Conservation (phyloP, 2,113 vertebrate species). For the Carassius carassius region DNA sequence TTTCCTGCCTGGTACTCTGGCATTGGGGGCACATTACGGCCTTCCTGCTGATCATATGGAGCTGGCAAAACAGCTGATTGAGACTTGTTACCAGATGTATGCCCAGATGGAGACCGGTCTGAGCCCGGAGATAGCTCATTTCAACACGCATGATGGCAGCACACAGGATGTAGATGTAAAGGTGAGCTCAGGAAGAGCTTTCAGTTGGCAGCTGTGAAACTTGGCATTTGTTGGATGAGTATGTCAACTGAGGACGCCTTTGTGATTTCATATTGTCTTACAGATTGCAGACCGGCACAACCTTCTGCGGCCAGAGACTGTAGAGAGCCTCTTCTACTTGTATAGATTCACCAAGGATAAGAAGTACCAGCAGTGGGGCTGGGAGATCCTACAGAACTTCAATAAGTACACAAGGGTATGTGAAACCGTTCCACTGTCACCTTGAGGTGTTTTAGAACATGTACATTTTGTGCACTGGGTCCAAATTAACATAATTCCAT, state of each 20-base stretch:
- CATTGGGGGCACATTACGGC: conserved; percentile 86
- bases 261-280: neutral
- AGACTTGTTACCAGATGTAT: conserved; percentile 98
- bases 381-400: conserved; percentile 93
- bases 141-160: conserved; percentile 78
- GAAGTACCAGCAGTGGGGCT: conserved; percentile 92
- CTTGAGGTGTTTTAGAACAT: neutral
- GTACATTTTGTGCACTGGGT: neutral
- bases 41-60: conserved; percentile 88
- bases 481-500: neutral
- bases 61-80: conserved; percentile 86
- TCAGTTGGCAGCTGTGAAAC: neutral
- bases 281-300: conserved; percentile 86
- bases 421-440: neutral
- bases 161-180: conserved; percentile 84
- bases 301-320: conserved; percentile 83
- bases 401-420: conserved; percentile 90
- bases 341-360: conserved; percentile 82
- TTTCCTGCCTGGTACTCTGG: conserved; percentile 91
- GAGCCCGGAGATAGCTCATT: conserved; percentile 92
- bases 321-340: conserved; percentile 86
- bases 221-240: neutral
- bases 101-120: conserved; percentile 91
- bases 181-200: conserved; percentile 65
- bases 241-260: neutral